These are phyloP conservation scores for Gerris buenoi DNA, from an alignment of 1,140 invertebrate genomes.

Conservation along the genomic window DNA sequence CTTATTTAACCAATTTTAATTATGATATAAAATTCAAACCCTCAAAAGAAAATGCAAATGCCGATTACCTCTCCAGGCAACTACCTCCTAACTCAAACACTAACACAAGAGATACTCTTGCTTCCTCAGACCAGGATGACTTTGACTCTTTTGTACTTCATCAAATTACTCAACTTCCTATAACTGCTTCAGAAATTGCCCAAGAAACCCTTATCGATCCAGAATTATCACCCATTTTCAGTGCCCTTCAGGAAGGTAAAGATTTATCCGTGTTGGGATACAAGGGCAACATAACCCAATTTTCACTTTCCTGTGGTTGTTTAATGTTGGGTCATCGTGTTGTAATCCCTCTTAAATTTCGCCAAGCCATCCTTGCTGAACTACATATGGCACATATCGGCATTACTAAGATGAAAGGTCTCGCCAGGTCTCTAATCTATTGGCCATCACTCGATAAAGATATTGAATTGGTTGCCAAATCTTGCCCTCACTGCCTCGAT, in stretches of 20 bases:
- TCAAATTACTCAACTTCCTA: no score
- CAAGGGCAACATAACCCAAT: neutral
- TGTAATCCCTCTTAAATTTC: conserved; percentile 9
- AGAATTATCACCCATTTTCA: no score
- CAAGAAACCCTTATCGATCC: no score
- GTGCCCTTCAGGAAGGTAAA: no score
- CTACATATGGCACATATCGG: conserved; percentile 20
- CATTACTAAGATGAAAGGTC: conserved; percentile 23
- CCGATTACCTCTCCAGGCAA: conserved; percentile 25
- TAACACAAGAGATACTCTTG: no score
- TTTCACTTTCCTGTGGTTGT: neutral
- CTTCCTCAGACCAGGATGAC: no score
- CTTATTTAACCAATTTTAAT: conserved; percentile 27
- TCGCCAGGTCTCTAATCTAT: conserved; percentile 19
- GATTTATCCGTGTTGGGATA: no score
- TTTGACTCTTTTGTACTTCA: no score
- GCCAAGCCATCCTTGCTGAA: conserved; percentile 9
- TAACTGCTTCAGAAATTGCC: no score
- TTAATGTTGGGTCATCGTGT: neutral
- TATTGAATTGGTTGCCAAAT: conserved; percentile 21
- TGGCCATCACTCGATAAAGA: conserved; percentile 22
- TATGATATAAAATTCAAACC: conserved; percentile 27
- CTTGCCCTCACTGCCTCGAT: conserved; percentile 19
- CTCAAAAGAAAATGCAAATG: conserved; percentile 20
- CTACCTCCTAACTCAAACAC: no score